Conservation (phyloP, 2,113 vertebrate genomes). For the Anas platyrhynchos region DNA sequence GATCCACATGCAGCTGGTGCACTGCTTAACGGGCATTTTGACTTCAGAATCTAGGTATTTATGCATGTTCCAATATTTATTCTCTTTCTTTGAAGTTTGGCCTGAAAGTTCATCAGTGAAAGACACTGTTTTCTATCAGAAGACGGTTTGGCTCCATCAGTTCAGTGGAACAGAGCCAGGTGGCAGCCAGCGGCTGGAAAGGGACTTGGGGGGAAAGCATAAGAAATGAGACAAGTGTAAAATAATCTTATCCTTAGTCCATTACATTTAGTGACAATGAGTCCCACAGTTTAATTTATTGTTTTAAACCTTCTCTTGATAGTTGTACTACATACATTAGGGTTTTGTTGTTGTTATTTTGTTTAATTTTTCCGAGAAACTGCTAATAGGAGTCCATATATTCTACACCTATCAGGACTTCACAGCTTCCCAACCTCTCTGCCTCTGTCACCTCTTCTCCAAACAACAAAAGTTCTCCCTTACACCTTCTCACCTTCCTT, state of each 20-base stretch:
- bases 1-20: background rate
- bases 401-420: accelerated
- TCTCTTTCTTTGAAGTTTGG: background rate
- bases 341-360: background rate
- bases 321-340: background rate
- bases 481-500: accelerated
- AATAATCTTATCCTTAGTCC: no score
- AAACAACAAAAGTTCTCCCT: accelerated
- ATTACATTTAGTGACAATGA: no score
- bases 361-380: background rate
- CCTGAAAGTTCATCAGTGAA: background rate
- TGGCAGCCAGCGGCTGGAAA: background rate
- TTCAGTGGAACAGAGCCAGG: background rate
- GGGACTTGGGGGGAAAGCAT: background rate
- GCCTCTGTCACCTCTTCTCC: background rate
- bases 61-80: background rate
- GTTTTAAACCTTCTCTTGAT: background rate
- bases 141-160: background rate
- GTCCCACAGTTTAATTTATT: background rate
- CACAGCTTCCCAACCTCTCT: background rate
- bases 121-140: background rate
- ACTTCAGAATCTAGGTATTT: background rate
- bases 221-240: background rate
- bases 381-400: accelerated
- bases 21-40: background rate